These are phyloP conservation scores for Hydractinia symbiolongicarpus DNA, from an alignment of 30 jellyfish, hydroid and myxozoan species.

Conservation along the genomic window DNA sequence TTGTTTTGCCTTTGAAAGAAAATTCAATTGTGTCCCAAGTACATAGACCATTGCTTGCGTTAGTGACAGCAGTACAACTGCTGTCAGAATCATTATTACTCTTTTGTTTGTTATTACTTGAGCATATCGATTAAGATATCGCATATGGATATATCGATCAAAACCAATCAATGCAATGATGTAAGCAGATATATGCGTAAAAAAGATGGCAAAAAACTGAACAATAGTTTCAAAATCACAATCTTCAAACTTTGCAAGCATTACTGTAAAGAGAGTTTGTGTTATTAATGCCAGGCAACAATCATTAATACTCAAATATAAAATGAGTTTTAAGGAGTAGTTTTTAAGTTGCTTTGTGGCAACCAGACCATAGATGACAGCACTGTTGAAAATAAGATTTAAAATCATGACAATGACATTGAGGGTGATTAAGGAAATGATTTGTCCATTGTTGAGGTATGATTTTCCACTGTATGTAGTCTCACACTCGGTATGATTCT, in stretches of 20 bases:
- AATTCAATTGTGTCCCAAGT: background rate
- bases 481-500: background rate
- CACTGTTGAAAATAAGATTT: background rate
- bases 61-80: background rate
- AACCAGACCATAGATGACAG: background rate
- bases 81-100: background rate
- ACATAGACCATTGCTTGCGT: slow-evolving; percentile 14
- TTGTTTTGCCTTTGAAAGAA: background rate
- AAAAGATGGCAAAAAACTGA: slow-evolving; percentile 19
- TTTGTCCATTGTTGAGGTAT: background rate
- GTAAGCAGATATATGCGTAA: slow-evolving; percentile 10
- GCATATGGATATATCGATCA: slow-evolving; percentile 7
- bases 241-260: background rate
- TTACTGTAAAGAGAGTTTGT: slow-evolving; percentile 5
- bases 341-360: background rate
- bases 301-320: slow-evolving; percentile 4
- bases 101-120: slow-evolving; percentile 6
- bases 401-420: background rate
- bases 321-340: slow-evolving; percentile 15
- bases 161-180: slow-evolving; percentile 25
- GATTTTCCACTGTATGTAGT: background rate
- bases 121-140: background rate
- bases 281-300: background rate
- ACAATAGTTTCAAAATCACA: slow-evolving; percentile 5
- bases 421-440: background rate